Conservation (phyloP, 2,888 invertebrate species). For the Norana najaformis region DNA sequence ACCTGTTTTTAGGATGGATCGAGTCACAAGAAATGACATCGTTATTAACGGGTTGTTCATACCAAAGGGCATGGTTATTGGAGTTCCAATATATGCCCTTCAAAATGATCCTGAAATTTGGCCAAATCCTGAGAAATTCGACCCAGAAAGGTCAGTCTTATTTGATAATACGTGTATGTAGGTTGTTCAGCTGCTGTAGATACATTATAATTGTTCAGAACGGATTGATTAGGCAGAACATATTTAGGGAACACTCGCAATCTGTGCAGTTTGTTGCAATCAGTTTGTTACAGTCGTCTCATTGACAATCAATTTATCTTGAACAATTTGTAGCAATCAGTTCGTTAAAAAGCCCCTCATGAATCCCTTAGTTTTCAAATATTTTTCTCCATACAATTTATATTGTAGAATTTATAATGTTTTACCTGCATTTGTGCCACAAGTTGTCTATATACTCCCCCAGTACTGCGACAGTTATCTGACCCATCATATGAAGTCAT, state of each 20-base stretch:
- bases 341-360: too few relatives aligned
- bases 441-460: too few relatives aligned
- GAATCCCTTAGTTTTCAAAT: too few relatives aligned
- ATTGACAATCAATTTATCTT: too few relatives aligned
- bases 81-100: constrained; percentile 40
- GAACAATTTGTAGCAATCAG: too few relatives aligned
- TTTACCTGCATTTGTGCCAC: not conserved
- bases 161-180: too few relatives aligned
- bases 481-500: too few relatives aligned
- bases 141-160: constrained; percentile 41
- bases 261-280: not conserved
- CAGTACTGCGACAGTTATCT: too few relatives aligned
- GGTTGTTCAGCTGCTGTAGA: not conserved
- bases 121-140: constrained; percentile 41
- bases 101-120: constrained; percentile 42
- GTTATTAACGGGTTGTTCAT: constrained; percentile 37
- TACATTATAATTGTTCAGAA: not conserved
- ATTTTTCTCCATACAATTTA: too few relatives aligned
- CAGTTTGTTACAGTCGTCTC: too few relatives aligned
- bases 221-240: not conserved
- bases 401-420: not conserved
- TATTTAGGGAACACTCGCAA: too few relatives aligned
- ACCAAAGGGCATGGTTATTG: constrained; percentile 36
- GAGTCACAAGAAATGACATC: constrained; percentile 30
- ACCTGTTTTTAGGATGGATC: constrained; percentile 28